Evolutionary conservation across 2,797 vertebrate species (phyloP).

Genomic region (Trematomus bernacchii): DNA sequence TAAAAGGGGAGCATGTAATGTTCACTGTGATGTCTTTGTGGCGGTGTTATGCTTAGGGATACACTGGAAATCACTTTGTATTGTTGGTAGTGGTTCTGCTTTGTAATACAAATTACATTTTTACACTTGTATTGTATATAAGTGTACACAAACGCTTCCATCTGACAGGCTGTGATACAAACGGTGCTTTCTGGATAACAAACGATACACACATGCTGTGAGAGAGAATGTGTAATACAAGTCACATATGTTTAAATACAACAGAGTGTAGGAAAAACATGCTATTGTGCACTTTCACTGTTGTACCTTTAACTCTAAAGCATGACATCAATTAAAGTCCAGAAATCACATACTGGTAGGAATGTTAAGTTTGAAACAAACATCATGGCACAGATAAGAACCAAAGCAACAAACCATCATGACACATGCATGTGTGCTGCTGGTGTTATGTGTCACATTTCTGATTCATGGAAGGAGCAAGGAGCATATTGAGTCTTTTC

Average conservation of each 20-base stretch:
- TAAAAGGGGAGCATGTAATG: not conserved
- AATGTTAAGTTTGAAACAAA: constrained; percentile 26
- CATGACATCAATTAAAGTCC: constrained; percentile 8
- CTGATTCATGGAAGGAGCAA: not conserved
- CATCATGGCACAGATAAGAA: constrained; percentile 47
- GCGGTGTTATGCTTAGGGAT: not conserved
- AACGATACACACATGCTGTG: not conserved
- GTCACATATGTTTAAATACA: not conserved
- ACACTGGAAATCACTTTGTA: too few species aligned
- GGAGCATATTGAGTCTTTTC: not conserved
- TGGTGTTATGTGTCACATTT: constrained; percentile 25
- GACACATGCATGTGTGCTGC: constrained; percentile 25
- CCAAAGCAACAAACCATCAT: constrained; percentile 19
- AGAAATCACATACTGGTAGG: not conserved
- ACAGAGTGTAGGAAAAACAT: constrained; percentile 31
- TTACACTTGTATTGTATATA: not conserved
- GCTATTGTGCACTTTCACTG: constrained; percentile 7
- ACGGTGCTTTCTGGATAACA: not conserved
- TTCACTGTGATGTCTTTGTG: not conserved
- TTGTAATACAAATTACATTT: not conserved
- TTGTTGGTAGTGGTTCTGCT: not conserved
- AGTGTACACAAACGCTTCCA: constrained; percentile 11
- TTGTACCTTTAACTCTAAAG: constrained; percentile 27
- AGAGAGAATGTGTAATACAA: constrained; percentile 6
- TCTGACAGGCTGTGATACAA: not conserved